Evolutionary conservation across 1,140 invertebrate species (phyloP).

Genomic region (Calephelis virginiensis): DNA sequence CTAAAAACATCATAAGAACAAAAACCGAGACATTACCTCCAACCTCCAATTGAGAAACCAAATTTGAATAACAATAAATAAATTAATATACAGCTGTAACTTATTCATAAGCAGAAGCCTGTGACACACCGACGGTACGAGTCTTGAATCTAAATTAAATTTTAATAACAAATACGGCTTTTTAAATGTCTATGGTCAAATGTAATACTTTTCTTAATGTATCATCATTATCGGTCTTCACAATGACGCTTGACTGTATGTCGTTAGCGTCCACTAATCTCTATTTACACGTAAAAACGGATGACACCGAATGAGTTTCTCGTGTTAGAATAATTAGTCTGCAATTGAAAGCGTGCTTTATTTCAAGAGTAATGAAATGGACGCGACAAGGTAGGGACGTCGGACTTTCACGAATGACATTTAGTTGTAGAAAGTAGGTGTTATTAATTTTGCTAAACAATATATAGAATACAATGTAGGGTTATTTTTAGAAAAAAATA

Average conservation of each 20-base stretch:
- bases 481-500: no score
- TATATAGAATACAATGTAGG: no score
- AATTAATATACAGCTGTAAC: slow-evolving; percentile 73
- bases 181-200: slow-evolving; percentile 60
- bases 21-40: slow-evolving; percentile 68
- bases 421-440: background rate
- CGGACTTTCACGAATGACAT: slow-evolving; percentile 70
- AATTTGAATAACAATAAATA: slow-evolving; percentile 79
- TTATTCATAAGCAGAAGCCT: slow-evolving; percentile 68
- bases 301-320: slow-evolving; percentile 70
- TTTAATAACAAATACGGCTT: slow-evolving; percentile 71
- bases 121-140: slow-evolving; percentile 59
- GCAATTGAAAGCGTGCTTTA: slow-evolving; percentile 77
- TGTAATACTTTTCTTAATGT: slow-evolving; percentile 73
- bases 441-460: no score
- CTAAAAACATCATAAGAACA: slow-evolving; percentile 50
- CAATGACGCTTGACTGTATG: slow-evolving; percentile 61
- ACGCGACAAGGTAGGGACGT: slow-evolving; percentile 69
- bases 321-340: slow-evolving; percentile 77
- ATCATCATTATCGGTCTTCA: slow-evolving; percentile 71
- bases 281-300: slow-evolving; percentile 74
- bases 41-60: slow-evolving; percentile 72
- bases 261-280: slow-evolving; percentile 75
- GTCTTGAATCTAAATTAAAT: slow-evolving; percentile 71
- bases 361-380: slow-evolving; percentile 70